Conservation (phyloP, 2,113 vertebrate genomes). For the Bujurquina vittata region DNA sequence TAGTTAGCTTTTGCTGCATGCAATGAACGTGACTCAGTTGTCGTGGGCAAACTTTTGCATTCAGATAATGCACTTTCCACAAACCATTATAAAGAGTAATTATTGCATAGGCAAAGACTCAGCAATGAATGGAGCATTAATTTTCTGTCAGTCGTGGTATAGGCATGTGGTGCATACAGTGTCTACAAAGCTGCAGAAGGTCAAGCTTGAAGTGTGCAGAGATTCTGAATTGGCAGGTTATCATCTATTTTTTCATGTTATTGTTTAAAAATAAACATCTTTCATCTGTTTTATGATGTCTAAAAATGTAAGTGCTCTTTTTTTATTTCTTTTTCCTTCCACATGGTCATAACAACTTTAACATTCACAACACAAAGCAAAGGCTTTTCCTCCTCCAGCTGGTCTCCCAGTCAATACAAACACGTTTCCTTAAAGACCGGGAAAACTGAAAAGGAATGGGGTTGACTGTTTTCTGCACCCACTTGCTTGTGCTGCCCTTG, state of each 20-base stretch:
- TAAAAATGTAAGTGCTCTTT: background rate
- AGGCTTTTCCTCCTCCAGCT: background rate
- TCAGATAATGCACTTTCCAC: constrained; percentile 54
- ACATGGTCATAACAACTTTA: background rate
- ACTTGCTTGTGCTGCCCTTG: constrained; percentile 32
- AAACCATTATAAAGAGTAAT: constrained; percentile 10
- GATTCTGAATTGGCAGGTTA: background rate
- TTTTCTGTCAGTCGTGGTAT: background rate
- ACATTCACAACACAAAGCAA: constrained; percentile 10
- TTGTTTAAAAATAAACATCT: background rate
- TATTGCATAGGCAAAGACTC: constrained; percentile 2
- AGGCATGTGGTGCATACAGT: background rate
- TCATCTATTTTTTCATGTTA: background rate
- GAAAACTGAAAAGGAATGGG: constrained; percentile 43
- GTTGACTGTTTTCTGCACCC: constrained; percentile 26
- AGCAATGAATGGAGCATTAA: constrained; percentile 19
- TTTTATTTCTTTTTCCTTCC: background rate
- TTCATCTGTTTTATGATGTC: background rate
- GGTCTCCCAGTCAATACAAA: background rate
- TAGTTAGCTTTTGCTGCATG: constrained; percentile 65
- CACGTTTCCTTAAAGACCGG: background rate
- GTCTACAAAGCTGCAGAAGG: background rate
- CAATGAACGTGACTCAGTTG: constrained; percentile 65
- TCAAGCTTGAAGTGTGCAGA: background rate
- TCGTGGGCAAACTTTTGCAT: constrained; percentile 64